These are phyloP conservation scores for Parnassius glacialis DNA, from an alignment of 2,888 invertebrate species.

Conservation along the genomic window DNA sequence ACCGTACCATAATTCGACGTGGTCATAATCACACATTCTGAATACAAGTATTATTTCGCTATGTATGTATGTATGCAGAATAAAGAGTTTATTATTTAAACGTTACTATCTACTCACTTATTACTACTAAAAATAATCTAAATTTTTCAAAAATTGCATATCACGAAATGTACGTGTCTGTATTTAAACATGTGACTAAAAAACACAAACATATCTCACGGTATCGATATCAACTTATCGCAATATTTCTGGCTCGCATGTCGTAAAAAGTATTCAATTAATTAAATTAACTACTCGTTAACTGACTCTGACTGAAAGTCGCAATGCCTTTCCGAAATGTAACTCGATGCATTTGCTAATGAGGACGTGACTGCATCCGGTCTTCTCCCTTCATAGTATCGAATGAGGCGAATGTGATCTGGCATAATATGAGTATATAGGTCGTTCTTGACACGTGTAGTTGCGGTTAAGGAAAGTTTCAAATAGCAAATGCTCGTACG, in stretches of 20 bases:
- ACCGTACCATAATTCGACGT: too few species aligned
- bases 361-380: slow-evolving; percentile 65
- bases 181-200: too few species aligned
- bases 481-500: slow-evolving; percentile 2
- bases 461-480: slow-evolving; percentile 29
- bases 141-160: too few species aligned
- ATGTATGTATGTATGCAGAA: too few species aligned
- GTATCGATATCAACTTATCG: not conserved
- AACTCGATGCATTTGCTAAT: slow-evolving; percentile 64
- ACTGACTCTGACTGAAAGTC: slow-evolving; percentile 13
- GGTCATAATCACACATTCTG: too few species aligned
- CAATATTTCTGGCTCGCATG: not conserved
- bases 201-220: too few species aligned
- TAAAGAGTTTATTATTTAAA: too few species aligned
- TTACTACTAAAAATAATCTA: too few species aligned
- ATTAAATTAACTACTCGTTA: slow-evolving; percentile 7
- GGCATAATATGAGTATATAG: slow-evolving; percentile 34
- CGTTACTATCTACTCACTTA: too few species aligned
- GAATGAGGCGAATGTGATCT: slow-evolving; percentile 24
- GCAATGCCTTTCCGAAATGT: slow-evolving; percentile 30
- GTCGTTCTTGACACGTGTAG: slow-evolving; percentile 36
- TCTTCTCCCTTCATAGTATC: slow-evolving; percentile 37
- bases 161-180: too few species aligned
- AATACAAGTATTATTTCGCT: too few species aligned
- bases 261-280: not conserved